These are phyloP conservation scores for Plecturocebus donacophilus DNA, from an alignment of 2,113 vertebrate species.

Conservation along the genomic window DNA sequence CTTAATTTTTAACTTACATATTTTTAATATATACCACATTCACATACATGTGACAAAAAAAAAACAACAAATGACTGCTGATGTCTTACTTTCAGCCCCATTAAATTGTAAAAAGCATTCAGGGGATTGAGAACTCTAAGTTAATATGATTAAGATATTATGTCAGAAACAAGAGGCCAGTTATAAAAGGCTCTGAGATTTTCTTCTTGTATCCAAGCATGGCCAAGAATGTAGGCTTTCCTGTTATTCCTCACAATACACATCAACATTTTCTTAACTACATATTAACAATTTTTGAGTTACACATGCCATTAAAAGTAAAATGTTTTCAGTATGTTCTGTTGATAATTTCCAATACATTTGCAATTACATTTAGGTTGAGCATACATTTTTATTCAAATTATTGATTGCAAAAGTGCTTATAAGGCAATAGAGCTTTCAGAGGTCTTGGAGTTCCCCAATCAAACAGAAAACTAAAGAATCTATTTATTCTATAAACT, in stretches of 20 bases:
- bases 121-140: background rate
- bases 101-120: background rate
- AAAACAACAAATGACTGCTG: background rate
- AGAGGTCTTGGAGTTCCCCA: background rate
- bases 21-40: background rate
- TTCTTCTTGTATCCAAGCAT: background rate
- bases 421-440: background rate
- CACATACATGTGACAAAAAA: background rate
- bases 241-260: background rate
- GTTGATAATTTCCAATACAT: background rate
- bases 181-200: conserved; percentile 10
- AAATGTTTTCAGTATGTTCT: background rate
- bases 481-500: background rate
- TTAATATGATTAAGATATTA: conserved; percentile 6
- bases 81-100: background rate
- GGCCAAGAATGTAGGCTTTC: background rate
- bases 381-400: background rate
- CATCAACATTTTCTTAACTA: conserved; percentile 1
- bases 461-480: background rate
- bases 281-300: background rate
- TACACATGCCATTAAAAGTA: background rate
- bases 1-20: background rate
- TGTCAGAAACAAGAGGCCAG: background rate
- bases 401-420: background rate
- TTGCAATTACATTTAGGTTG: conserved; percentile 16